Percentiles rank a stretch among this genome's conserved stretches.
These are phyloP conservation scores for Oscheius myriophilus DNA, from an alignment of 2,888 invertebrate species.

Conservation along the genomic window DNA sequence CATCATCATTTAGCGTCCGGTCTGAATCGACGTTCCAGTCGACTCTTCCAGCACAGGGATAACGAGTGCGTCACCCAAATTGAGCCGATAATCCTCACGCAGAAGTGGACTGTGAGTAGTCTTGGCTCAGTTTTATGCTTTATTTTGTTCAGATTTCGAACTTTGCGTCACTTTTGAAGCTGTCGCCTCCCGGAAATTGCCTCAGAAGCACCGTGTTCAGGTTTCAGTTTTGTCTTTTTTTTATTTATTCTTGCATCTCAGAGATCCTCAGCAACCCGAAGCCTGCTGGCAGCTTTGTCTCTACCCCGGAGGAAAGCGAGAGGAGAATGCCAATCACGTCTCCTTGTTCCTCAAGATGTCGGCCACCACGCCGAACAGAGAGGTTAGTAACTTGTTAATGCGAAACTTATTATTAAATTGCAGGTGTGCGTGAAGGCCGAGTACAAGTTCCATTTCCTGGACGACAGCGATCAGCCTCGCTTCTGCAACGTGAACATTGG, in stretches of 20 bases:
- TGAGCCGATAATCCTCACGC: slow-evolving; percentile 66
- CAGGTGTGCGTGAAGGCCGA: slow-evolving; percentile 70
- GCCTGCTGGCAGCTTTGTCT: slow-evolving; percentile 70
- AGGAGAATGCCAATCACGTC: slow-evolving; percentile 68
- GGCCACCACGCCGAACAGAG: slow-evolving; percentile 62
- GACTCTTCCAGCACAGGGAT: slow-evolving; percentile 14
- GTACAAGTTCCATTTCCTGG: slow-evolving; percentile 70
- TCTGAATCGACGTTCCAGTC: slow-evolving; percentile 13
- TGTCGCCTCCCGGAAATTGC: slow-evolving; percentile 68
- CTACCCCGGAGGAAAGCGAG: slow-evolving; percentile 70
- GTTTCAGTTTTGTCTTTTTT: slow-evolving; percentile 24
- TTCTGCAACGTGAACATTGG: slow-evolving; percentile 71
- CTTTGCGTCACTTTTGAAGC: slow-evolving; percentile 65
- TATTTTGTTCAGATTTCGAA: slow-evolving; percentile 59
- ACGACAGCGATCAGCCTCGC: slow-evolving; percentile 63
- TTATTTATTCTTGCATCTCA: slow-evolving; percentile 16
- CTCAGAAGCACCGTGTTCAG: slow-evolving; percentile 67
- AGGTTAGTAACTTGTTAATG: slow-evolving; percentile 41
- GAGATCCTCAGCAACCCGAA: slow-evolving; percentile 63
- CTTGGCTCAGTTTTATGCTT: slow-evolving; percentile 7
- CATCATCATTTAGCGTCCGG: slow-evolving; percentile 20
- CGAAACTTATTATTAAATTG: slow-evolving; percentile 12
- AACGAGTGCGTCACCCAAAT: slow-evolving; percentile 65
- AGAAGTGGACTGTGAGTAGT: slow-evolving; percentile 69
- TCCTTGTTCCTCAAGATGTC: slow-evolving; percentile 71